Evolutionary conservation across 2,797 vertebrate genomes (phyloP).

Genomic region (Botia kubotai): DNA sequence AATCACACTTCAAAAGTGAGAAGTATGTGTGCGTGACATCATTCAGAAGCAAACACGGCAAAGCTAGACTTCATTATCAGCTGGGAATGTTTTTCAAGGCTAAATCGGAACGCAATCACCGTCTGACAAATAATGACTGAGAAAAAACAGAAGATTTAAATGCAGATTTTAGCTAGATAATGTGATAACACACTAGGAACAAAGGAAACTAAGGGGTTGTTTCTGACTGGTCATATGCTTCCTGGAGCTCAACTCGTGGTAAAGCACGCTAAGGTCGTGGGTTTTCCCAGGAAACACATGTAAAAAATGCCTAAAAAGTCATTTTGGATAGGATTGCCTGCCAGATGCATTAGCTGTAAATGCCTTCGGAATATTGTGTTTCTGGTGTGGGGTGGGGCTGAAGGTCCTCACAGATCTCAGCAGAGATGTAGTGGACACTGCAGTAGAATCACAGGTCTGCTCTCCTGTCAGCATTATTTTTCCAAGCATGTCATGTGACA

Average conservation of each 20-base stretch:
- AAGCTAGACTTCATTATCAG: conserved; percentile 10
- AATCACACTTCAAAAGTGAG: conserved; percentile 45
- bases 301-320: background rate
- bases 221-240: background rate
- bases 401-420: conserved; percentile 1
- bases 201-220: background rate
- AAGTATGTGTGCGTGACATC: conserved; percentile 34
- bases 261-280: background rate
- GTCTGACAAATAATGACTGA: background rate
- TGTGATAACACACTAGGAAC: background rate
- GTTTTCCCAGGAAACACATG: background rate
- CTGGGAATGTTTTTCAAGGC: background rate
- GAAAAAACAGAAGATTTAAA: background rate
- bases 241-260: background rate
- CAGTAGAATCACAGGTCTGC: conserved; percentile 10
- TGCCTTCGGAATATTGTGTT: background rate
- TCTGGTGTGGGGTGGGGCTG: background rate
- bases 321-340: conserved; percentile 3
- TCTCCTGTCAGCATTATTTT: conserved; percentile 53
- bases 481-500: conserved; percentile 37
- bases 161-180: background rate
- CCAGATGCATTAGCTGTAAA: conserved; percentile 26
- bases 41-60: background rate
- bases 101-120: background rate
- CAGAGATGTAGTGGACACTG: conserved; percentile 33